phyloP scores from a whole-genome alignment of 2,797 vertebrate species.

The Chanos chanos region DNA sequence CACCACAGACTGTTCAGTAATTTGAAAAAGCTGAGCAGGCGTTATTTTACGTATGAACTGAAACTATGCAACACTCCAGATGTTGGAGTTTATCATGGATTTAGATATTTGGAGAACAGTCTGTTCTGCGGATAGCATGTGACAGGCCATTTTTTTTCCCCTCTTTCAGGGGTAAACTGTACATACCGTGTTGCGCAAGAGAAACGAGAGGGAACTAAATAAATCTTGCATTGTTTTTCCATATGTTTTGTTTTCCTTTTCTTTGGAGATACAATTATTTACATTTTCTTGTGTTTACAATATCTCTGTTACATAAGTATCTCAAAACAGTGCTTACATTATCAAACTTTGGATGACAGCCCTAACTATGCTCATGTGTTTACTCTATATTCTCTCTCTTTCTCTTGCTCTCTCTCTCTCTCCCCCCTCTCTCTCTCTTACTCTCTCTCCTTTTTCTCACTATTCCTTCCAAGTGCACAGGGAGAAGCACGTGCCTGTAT shows the following conservation, averaged over 20 bases:
- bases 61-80: conserved; percentile 46
- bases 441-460: conserved; percentile 14
- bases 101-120: conserved; percentile 32
- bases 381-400: conserved; percentile 24
- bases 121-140: conserved; percentile 29
- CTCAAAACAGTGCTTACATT: background rate
- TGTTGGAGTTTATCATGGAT: conserved; percentile 41
- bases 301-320: background rate
- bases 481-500: conserved; percentile 43
- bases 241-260: conserved; percentile 27
- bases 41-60: conserved; percentile 16
- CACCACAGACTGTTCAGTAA: background rate
- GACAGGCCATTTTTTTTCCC: conserved; percentile 41
- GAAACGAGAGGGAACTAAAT: conserved; percentile 7
- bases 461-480: conserved; percentile 39
- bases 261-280: conserved; percentile 4
- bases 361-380: conserved; percentile 1
- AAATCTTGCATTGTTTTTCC: conserved; percentile 23
- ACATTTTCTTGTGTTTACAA: conserved; percentile 21
- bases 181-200: conserved; percentile 33
- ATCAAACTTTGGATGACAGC: conserved; percentile 1
- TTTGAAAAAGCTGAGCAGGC: conserved; percentile 13
- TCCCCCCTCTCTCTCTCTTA: conserved; percentile 12
- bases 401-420: conserved; percentile 13
- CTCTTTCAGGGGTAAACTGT: conserved; percentile 27